Conservation (phyloP, 2,888 invertebrate genomes). For the Troides aeacus region DNA sequence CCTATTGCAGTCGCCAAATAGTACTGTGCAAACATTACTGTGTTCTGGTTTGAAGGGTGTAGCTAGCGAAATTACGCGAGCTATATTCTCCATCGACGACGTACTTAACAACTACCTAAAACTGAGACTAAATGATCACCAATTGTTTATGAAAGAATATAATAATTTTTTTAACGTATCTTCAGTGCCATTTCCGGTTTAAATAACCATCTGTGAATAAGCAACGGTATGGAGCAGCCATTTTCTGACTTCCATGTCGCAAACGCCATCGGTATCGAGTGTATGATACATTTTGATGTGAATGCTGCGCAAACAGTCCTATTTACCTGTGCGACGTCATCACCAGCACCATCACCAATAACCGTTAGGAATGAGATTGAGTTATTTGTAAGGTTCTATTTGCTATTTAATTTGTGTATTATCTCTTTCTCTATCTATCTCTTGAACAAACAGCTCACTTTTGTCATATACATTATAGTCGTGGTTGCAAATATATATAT, state of each 20-base stretch:
- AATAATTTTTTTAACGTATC: too few relatives aligned
- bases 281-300: conserved; percentile 9
- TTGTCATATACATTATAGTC: not conserved
- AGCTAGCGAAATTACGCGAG: too few relatives aligned
- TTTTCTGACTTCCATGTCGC: not conserved
- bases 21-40: too few relatives aligned
- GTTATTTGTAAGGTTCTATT: conserved; percentile 4
- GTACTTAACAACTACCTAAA: too few relatives aligned
- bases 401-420: conserved; percentile 13
- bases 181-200: conserved; percentile 1
- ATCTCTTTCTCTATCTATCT: conserved; percentile 2
- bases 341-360: not conserved
- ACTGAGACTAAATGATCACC: too few relatives aligned
- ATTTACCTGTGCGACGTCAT: conserved; percentile 1
- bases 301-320: conserved; percentile 7
- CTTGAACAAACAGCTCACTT: conserved; percentile 11
- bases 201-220: not conserved
- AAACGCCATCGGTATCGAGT: not conserved
- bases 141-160: too few relatives aligned
- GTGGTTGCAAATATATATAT: too few relatives aligned
- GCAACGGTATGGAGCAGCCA: not conserved
- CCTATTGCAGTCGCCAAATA: too few relatives aligned
- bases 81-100: too few relatives aligned
- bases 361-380: conserved; percentile 10
- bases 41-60: too few relatives aligned